Evolutionary conservation across 2,113 vertebrate genomes (phyloP), one percentile per base, ranked within the genome.

Genomic region (Phylloscopus trochiloides): DNA sequence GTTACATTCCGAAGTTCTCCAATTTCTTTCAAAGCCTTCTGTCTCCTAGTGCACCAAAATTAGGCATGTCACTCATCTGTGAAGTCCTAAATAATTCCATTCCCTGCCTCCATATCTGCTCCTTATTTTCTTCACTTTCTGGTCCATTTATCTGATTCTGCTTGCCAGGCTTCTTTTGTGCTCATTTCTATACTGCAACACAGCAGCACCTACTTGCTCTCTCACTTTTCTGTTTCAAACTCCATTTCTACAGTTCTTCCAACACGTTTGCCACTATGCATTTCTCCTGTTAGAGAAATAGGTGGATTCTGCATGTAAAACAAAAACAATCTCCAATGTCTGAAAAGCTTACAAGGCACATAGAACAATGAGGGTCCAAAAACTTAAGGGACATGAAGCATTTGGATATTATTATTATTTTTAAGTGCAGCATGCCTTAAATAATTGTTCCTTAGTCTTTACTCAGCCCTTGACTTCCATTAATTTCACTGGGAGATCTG

Each of bases 21-120:
- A 50, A 65, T 93, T 95, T 92, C 90, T 93, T 89, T 54, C 77
- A 86, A 91, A 87, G 73, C 75, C 79, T 87, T 59, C 91, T 86
- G 88, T 66, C 51, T 88, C 83, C 82, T 54, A 73, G 36, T 16
- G 61, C 54, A 92, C 68, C 87, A 92, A 93, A 95, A 94, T 92
- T 63, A 92, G 76, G 79, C 31, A 5, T 32, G 87, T 74, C 96
- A 95, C 63, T 86, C 91, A 86, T 83, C 90, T 86, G 34, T 48
- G n/a, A 93, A 71, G 58, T 83, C 82, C 63, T 59, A 70, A 87
- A 86, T 79, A 86, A 93, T 83, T 91, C 59, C 43, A 40, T 70
- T 86, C 85, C 75, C 85, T 96, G 77, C 32, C 70, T 94, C 72
- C 22, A 2, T 67, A 77, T 78, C 73, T 85, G 74, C 90, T 85